A percentile compares a stretch with the other conserved stretches of the same genome.
phyloP scores from a whole-genome alignment of 2,113 vertebrate species.

The Platysternon megacephalum region DNA sequence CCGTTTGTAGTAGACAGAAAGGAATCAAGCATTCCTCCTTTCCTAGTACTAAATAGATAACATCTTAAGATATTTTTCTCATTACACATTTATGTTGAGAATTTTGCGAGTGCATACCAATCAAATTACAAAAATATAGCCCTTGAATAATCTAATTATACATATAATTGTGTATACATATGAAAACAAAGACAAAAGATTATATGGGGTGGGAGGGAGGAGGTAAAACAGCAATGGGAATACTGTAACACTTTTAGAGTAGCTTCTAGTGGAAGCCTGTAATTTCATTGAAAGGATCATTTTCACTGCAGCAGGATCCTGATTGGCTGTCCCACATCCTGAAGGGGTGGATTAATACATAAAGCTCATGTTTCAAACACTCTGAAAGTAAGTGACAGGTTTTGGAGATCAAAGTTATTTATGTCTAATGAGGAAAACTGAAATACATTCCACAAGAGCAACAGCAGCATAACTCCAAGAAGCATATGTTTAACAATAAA shows the following conservation, averaged over 20 bases:
- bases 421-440: not conserved
- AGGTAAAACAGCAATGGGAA: slow-evolving; percentile 9
- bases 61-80: not conserved
- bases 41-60: not conserved
- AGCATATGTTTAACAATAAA: not conserved
- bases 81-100: not conserved
- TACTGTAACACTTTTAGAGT: not conserved
- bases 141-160: not conserved
- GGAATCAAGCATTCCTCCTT: not conserved
- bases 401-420: slow-evolving; percentile 13
- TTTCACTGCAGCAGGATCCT: slow-evolving; percentile 50
- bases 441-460: slow-evolving; percentile 3
- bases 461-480: not conserved
- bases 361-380: not conserved
- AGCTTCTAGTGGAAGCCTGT: not conserved
- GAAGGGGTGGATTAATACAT: slow-evolving; percentile 18
- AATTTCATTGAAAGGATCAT: slow-evolving; percentile 30
- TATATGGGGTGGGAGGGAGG: not conserved
- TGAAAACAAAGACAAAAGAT: slow-evolving; percentile 24
- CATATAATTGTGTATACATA: not conserved
- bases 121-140: not conserved
- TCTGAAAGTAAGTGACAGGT: not conserved
- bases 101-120: not conserved
- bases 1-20: fast-evolving
- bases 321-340: slow-evolving; percentile 19